Conservation (phyloP, 2,113 vertebrate species). For the Nycticryphes semicollaris region DNA sequence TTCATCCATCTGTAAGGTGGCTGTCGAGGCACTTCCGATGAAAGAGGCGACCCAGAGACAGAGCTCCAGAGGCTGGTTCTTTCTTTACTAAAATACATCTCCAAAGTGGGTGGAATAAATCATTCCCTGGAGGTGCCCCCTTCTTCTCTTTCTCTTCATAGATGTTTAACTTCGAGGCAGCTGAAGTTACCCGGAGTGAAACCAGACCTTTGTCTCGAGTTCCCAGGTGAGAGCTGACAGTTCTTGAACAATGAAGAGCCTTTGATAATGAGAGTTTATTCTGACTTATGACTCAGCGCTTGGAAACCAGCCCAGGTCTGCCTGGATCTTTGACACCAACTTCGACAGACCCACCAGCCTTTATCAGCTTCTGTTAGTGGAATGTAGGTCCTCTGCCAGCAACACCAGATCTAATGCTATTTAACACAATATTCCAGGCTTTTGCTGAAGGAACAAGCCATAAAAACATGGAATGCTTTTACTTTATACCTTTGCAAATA, state of each 20-base stretch:
- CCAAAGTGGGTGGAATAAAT: background rate
- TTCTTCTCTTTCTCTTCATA: background rate
- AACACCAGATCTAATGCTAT: background rate
- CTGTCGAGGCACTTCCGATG: background rate
- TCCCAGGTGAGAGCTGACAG: background rate
- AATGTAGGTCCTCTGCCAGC: conserved; percentile 8
- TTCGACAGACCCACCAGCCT: background rate
- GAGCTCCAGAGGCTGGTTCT: background rate
- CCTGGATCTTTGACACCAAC: background rate
- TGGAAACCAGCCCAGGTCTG: background rate
- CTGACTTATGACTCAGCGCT: background rate
- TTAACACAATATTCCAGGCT: background rate
- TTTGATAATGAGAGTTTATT: background rate
- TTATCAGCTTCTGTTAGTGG: background rate
- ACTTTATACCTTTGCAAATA: background rate
- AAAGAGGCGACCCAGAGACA: background rate
- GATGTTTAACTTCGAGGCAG: background rate
- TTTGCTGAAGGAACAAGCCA: background rate
- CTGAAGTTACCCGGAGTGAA: background rate
- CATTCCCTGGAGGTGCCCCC: background rate
- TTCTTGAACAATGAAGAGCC: background rate
- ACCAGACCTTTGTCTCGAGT: background rate
- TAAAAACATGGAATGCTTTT: background rate
- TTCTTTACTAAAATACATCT: background rate
- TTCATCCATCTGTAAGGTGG: background rate